Percentiles rank a stretch among this genome's conserved stretches.
Evolutionary conservation across 1,140 invertebrate species (phyloP).

Genomic region (Lordiphosa stackelbergi): DNA sequence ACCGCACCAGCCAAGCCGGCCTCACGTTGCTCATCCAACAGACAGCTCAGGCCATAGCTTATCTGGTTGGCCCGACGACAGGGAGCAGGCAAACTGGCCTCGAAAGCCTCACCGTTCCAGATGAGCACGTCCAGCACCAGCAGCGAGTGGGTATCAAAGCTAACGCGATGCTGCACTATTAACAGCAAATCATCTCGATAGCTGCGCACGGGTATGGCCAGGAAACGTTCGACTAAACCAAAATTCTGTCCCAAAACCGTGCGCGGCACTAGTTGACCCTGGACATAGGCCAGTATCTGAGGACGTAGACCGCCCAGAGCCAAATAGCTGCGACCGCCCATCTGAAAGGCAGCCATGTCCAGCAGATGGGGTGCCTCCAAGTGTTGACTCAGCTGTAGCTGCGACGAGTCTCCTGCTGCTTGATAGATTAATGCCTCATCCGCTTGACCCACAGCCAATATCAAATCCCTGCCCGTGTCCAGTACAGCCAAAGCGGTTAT

Average conservation of each 20-base stretch:
- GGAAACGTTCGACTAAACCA: slow-evolving; percentile 71
- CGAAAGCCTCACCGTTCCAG: slow-evolving; percentile 78
- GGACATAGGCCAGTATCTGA: slow-evolving; percentile 74
- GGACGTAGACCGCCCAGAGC: slow-evolving; percentile 75
- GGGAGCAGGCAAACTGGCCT: slow-evolving; percentile 76
- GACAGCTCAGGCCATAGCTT: slow-evolving; percentile 67
- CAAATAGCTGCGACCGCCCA: slow-evolving; percentile 77
- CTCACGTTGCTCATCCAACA: slow-evolving; percentile 69
- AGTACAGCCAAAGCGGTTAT: slow-evolving; percentile 46
- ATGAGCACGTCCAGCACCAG: slow-evolving; percentile 77
- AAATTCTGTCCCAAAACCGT: slow-evolving; percentile 73
- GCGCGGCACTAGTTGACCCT: slow-evolving; percentile 56
- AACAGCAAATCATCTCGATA: slow-evolving; percentile 78
- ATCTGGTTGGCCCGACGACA: slow-evolving; percentile 69
- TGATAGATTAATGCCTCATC: slow-evolving; percentile 48
- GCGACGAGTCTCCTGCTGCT: slow-evolving; percentile 28
- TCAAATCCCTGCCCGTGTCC: slow-evolving; percentile 56
- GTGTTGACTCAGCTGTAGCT: slow-evolving; percentile 36
- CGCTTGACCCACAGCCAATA: slow-evolving; percentile 59
- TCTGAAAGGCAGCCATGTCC: slow-evolving; percentile 66
- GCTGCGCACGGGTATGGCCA: slow-evolving; percentile 77
- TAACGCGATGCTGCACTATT: slow-evolving; percentile 78
- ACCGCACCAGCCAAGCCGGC: slow-evolving; percentile 61
- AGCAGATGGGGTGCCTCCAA: slow-evolving; percentile 39
- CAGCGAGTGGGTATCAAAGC: slow-evolving; percentile 75